Percentiles rank a stretch among this genome's conserved stretches.
These are phyloP conservation scores for Drosophila auraria DNA, from an alignment of 1,140 invertebrate genomes.

Conservation along the genomic window DNA sequence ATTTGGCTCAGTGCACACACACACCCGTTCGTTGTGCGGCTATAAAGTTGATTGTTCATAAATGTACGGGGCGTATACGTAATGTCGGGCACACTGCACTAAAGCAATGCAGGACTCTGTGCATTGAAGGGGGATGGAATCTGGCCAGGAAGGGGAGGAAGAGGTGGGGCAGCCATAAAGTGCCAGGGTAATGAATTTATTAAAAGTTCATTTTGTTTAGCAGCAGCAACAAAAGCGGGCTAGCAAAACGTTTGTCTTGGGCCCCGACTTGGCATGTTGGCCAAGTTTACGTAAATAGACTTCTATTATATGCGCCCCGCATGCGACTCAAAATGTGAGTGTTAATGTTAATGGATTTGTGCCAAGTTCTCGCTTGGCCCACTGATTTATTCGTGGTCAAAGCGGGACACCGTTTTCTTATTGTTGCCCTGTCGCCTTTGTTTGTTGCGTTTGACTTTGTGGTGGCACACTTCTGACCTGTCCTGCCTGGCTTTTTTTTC, in stretches of 20 bases:
- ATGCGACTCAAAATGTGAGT: constrained; percentile 63
- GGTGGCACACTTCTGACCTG: constrained; percentile 57
- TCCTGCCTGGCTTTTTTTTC: constrained; percentile 7
- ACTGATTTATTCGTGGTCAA: constrained; percentile 72
- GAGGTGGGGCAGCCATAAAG: constrained; percentile 44
- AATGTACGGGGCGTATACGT: constrained; percentile 82
- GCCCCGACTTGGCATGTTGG: constrained; percentile 64
- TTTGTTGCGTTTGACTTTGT: constrained; percentile 66
- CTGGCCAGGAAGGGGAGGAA: neutral
- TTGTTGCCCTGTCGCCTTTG: constrained; percentile 32
- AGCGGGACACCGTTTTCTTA: constrained; percentile 43
- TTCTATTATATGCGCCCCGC: constrained; percentile 63
- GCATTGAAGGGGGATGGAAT: constrained; percentile 18
- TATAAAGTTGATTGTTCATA: constrained; percentile 80
- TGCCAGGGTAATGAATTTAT: constrained; percentile 78
- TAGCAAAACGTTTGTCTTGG: constrained; percentile 50
- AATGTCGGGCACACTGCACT: constrained; percentile 65
- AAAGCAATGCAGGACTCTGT: constrained; percentile 62
- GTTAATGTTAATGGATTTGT: constrained; percentile 82
- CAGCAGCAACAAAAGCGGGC: constrained; percentile 15
- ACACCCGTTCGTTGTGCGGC: constrained; percentile 27
- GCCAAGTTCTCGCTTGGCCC: constrained; percentile 71
- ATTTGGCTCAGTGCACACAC: neutral
- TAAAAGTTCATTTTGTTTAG: constrained; percentile 69
- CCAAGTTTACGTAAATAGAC: constrained; percentile 74